phyloP scores from a whole-genome alignment of 2,888 invertebrate genomes.

The Drosophila rellima region DNA sequence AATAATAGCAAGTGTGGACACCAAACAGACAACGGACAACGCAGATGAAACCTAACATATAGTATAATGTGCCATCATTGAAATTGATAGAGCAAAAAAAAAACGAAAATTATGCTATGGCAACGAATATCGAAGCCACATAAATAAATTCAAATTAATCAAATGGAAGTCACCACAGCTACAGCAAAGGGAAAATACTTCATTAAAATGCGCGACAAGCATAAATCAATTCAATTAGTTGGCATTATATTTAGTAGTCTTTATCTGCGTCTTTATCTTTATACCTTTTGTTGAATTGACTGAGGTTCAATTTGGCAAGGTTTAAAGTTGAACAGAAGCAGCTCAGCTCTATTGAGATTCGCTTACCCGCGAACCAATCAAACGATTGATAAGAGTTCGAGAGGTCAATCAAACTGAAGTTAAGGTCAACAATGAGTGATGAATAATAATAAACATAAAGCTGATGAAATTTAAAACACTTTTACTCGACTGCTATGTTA shows the following conservation, averaged over 20 bases:
- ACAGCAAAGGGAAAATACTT: slow-evolving; percentile 46
- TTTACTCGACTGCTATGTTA: neutral
- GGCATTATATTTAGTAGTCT: slow-evolving; percentile 57
- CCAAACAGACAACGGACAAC: slow-evolving; percentile 65
- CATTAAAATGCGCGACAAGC: slow-evolving; percentile 73
- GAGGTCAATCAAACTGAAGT: slow-evolving; percentile 13
- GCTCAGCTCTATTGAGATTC: slow-evolving; percentile 2
- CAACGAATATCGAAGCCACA: slow-evolving; percentile 55
- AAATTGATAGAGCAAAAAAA: slow-evolving; percentile 69
- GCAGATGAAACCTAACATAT: slow-evolving; percentile 44
- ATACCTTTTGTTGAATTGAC: slow-evolving; percentile 3
- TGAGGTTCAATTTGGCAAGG: slow-evolving; percentile 23
- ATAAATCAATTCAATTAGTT: slow-evolving; percentile 80
- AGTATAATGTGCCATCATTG: slow-evolving; percentile 62
- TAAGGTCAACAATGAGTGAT: slow-evolving; percentile 13
- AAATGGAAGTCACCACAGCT: slow-evolving; percentile 36
- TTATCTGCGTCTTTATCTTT: slow-evolving; percentile 22
- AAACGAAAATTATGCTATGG: slow-evolving; percentile 50
- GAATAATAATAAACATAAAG: neutral
- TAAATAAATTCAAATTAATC: slow-evolving; percentile 77
- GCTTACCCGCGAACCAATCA: neutral
- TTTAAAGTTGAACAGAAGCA: slow-evolving; percentile 31
- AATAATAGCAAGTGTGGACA: slow-evolving; percentile 76
- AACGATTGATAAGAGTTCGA: slow-evolving; percentile 14
- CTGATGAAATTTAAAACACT: neutral